Conservation (phyloP, 2,888 invertebrate species). For the Heliconius hortense region DNA sequence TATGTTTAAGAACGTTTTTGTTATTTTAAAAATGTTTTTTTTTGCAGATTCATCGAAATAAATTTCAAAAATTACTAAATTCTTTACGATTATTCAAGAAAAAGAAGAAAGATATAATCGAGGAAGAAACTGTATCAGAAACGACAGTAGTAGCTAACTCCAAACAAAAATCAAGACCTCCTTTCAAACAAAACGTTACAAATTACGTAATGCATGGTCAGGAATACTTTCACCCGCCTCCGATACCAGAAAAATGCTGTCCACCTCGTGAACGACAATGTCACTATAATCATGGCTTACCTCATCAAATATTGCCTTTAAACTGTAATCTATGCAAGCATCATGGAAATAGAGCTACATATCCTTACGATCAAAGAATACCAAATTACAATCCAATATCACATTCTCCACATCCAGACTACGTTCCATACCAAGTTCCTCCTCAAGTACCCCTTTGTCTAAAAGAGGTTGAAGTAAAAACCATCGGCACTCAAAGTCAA, state of each 20-base stretch:
- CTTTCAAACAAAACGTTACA: conserved; percentile 61
- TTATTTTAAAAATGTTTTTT: neutral
- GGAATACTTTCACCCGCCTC: conserved; percentile 58
- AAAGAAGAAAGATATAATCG: conserved; percentile 60
- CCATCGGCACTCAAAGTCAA: conserved; percentile 70
- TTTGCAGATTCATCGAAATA: conserved; percentile 58
- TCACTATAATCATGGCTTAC: conserved; percentile 40
- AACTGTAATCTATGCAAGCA: conserved; percentile 34
- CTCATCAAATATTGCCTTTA: conserved; percentile 19
- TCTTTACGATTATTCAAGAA: conserved; percentile 62
- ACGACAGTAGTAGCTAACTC: conserved; percentile 54
- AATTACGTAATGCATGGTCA: conserved; percentile 65
- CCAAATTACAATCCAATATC: conserved; percentile 23
- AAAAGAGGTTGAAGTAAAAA: conserved; percentile 74
- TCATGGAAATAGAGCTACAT: conserved; percentile 10
- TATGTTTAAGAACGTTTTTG: neutral
- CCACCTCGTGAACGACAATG: conserved; percentile 37
- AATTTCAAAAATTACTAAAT: conserved; percentile 57
- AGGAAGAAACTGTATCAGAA: conserved; percentile 63
- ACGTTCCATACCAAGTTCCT: conserved; percentile 46
- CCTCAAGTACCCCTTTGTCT: conserved; percentile 65
- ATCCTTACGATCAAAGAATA: conserved; percentile 39
- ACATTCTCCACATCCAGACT: conserved; percentile 37
- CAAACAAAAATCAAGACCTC: conserved; percentile 47
- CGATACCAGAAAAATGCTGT: conserved; percentile 42